Evolutionary conservation across 2,113 vertebrate species (phyloP), one percentile per base, ranked within the genome.

Genomic region (Tychaedon coryphoeus): DNA sequence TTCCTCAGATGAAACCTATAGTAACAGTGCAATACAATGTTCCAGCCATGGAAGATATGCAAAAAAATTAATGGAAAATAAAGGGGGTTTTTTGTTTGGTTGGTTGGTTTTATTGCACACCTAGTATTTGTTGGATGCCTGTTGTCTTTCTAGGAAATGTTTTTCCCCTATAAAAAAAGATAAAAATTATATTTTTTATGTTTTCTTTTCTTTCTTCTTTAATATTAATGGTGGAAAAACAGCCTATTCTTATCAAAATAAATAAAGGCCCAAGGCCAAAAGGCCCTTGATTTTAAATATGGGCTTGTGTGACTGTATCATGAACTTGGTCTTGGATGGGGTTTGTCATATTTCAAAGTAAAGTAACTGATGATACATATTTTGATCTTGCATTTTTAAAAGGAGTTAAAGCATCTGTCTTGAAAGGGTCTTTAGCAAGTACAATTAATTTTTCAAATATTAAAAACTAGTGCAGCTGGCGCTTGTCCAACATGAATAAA

Each of bases 341-440:
- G 11, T 69, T 83, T 54, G 31, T 28, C 77, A 74, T 47, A 25
- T 91, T 94, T 93, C 48, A 86, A 45, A 88, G 81, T 79, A 79
- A 70, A 83, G 34, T 58, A 86, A 90, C 42, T 83, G 78, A 60
- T 36, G 22, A 79, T 77, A 66, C 23, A 13, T 69, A 67, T 93
- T 92, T 96, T 92, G 78, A 76, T 87, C 72, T 94, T 62, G 20
- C 16, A 47, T 75, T 89, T 90, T 90, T n/a, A 61, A 83, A 95
- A 91, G 62, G 19, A 93, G 72, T 60, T 48, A 48, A 83, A 96
- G 48, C 65, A 94, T 95, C 67, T 88, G 29, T 86, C 88, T 91
- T 90, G 69, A 90, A 95, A 92, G 20, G 26, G 33, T 84, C 61
- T 86, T 93, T 84, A 86, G 33, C 72, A 88, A 92, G 40, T 69